Base-by-base conservation (phyloP, 2,113 vertebrate genomes). In the Antigone vipio region DNA sequence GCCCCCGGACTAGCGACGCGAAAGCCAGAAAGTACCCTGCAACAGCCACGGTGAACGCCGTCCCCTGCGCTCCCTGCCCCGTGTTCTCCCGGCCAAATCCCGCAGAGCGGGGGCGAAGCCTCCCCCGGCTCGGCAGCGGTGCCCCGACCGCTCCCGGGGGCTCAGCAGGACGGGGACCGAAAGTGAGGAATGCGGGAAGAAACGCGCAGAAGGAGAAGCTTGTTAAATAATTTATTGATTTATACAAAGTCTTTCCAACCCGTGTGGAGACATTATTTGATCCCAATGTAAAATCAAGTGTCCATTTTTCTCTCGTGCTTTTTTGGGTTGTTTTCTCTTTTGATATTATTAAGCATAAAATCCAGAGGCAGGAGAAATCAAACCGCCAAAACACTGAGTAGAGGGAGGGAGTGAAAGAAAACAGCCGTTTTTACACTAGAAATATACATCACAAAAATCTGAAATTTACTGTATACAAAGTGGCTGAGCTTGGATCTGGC, bases 211-310 rank as follows among this genome's bases (percentile, higher is more conserved):
- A 92, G 71, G 34, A 98, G 85, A 96, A 98, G 98, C 97, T 98
- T 98, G 99, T 99, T 99, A 99, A 99, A 99, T 99, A 99, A 99
- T 99, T 99, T 99, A 99, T 99, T 99, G 98, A 98, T 98, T 97
- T 98, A 98, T 99, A 99, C 98, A 99, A 99, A 99, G 98, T 98
- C 97, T 98, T 97, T 98, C 95, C 98, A 97, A 96, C 98, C 93
- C 59, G 63, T 76, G 96, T 93, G 97, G 98, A 98, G 98, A 98
- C 95, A 82, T 79, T 63, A 90, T 94, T 93, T 86, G 29, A 95
- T 88, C 89, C 82, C 92, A 92, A 78, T 44, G 90, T 78, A 96
- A 97, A 97, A 96, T 89, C 76, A 91, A 96, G 34, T 22, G n/a
- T 91, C 74, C 60, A 2, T 69, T 72, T 90, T 95, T 72, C 85